phyloP scores from a whole-genome alignment of 2,797 vertebrate genomes.

The Apogon talboti region DNA sequence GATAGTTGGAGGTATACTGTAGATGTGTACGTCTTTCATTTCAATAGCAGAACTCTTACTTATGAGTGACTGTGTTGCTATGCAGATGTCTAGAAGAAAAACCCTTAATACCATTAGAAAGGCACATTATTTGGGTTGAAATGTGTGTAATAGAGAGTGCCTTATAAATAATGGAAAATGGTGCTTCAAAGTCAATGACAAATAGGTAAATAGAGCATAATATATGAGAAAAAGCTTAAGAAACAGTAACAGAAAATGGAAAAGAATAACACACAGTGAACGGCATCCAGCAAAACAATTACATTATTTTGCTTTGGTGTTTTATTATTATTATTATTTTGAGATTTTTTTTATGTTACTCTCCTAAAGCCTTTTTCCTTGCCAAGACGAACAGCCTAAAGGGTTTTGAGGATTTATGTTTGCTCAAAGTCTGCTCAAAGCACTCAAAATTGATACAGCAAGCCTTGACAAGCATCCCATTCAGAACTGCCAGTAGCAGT shows the following conservation, averaged over 20 bases:
- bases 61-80: too few species aligned
- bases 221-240: too few species aligned
- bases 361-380: constrained; percentile 19
- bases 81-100: too few species aligned
- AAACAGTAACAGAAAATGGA: too few species aligned
- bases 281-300: neutral
- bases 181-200: neutral
- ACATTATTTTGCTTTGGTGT: neutral
- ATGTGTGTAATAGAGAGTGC: too few species aligned
- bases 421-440: constrained; percentile 42
- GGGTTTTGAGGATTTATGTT: constrained; percentile 43
- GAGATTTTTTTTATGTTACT: constrained; percentile 2
- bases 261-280: too few species aligned
- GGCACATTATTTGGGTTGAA: too few species aligned
- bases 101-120: too few species aligned
- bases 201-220: neutral
- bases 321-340: neutral
- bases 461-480: constrained; percentile 57
- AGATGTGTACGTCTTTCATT: too few species aligned
- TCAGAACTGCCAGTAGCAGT: constrained; percentile 66
- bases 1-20: too few species aligned
- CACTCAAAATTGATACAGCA: constrained; percentile 49
- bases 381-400: constrained; percentile 27
- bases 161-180: too few species aligned
- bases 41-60: too few species aligned